Evolutionary conservation across 2,113 vertebrate genomes (phyloP), one percentile per base, ranked within the genome.

Genomic region (Motacilla tschutschensis): DNA sequence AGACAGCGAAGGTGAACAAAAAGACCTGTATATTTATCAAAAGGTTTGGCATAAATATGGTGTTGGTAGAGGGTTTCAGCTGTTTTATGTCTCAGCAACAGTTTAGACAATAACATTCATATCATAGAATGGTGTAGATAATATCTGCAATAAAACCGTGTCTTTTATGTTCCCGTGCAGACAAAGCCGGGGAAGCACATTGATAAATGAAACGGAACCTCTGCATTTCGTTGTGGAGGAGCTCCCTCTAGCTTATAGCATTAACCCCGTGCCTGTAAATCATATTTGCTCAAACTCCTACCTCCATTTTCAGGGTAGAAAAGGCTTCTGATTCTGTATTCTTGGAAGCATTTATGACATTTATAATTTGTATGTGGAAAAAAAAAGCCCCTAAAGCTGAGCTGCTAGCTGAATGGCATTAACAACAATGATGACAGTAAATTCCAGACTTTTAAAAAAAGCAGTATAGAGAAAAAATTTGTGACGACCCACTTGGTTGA

Each of bases 81-180:
- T 90, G 93, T 72, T 91, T 93, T 91, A 92, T 91, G 92, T 91
- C 90, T 93, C 80, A 85, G 88, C 90, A 92, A 92, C 94, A 85
- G 92, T 94, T 95, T 82, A 92, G 93, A 94, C 95, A 95, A 96
- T 96, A 95, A 93, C 93, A 86, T 95, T 92, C 93, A 91, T 95
- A 96, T 95, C 94, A 71, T 6, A 94, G 93, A 94, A 91, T 40
- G 90, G 91, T 87, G 85, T 77, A 92, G 95, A 96, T 96, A 96
- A 94, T 92, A 96, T 96, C 95, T 94, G 93, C 95, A 94, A 96
- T 95, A 95, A 95, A 94, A 55, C 90, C 22, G 75, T 85, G 91
- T 88, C 94, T 91, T 95, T 95, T 90, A 92, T 94, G 95, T 80
- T 91, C 82, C 29, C 51, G 83, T 36, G 79, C 93, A 95, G 94